A percentile compares a stretch with the other conserved stretches of the same genome.
Conservation (phyloP, 1,140 invertebrate species). For the Drosophila nigrodunni region DNA sequence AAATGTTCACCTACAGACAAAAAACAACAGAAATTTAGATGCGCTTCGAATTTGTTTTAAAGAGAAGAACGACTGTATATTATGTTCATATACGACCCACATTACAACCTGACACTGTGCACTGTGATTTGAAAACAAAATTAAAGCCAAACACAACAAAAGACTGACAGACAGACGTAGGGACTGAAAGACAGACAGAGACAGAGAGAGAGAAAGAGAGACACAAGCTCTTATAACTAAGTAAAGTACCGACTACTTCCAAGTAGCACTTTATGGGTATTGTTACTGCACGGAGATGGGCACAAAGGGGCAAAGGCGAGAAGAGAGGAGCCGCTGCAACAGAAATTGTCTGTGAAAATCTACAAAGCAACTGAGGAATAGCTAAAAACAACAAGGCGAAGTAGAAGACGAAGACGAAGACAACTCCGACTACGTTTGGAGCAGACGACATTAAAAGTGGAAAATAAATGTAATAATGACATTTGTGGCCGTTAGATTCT, state of each 20-base stretch:
- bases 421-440: slow-evolving; percentile 23
- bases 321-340: slow-evolving; percentile 3
- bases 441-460: slow-evolving; percentile 76
- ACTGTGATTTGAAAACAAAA: slow-evolving; percentile 33
- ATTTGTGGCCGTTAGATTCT: slow-evolving; percentile 83
- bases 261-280: slow-evolving; percentile 48
- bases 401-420: slow-evolving; percentile 12
- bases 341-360: slow-evolving; percentile 70
- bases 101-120: slow-evolving; percentile 23
- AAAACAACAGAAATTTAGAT: background rate
- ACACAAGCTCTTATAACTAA: slow-evolving; percentile 18
- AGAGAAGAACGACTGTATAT: slow-evolving; percentile 3
- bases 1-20: slow-evolving; percentile 3
- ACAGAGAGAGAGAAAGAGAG: background rate
- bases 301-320: background rate
- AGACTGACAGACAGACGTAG: background rate
- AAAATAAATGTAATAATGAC: slow-evolving; percentile 82
- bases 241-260: slow-evolving; percentile 38
- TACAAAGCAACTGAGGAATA: slow-evolving; percentile 38
- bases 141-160: slow-evolving; percentile 19
- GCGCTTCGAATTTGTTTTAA: background rate
- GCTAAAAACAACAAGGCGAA: slow-evolving; percentile 47
- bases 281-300: slow-evolving; percentile 25
- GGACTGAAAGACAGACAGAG: background rate
- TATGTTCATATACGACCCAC: slow-evolving; percentile 29